Evolutionary conservation across 2,113 vertebrate species (phyloP).

Genomic region (Percopsis transmontana): DNA sequence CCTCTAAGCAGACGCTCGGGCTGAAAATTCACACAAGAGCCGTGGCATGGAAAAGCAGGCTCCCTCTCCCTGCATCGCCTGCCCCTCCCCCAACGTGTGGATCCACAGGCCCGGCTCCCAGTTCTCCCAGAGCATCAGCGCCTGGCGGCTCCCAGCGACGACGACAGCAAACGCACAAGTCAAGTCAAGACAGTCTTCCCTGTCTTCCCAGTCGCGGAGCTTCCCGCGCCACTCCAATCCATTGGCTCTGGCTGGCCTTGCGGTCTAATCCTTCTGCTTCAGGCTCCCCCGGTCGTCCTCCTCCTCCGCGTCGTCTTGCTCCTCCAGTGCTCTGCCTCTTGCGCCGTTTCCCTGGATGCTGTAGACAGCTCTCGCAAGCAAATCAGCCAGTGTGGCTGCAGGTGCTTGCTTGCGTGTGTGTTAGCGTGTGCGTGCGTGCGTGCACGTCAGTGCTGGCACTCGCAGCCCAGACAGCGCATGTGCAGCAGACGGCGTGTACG

Average conservation of each 20-base stretch:
- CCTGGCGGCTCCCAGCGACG: conserved; percentile 43
- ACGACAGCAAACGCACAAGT: conserved; percentile 41
- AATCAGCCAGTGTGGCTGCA: conserved; percentile 78
- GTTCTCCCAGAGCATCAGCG: conserved; percentile 70
- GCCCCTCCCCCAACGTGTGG: conserved; percentile 78
- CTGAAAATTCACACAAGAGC: conserved; percentile 63
- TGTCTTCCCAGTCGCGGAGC: conserved; percentile 15
- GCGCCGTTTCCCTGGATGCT: conserved; percentile 77
- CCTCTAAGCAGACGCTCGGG: conserved; percentile 55
- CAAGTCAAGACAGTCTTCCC: too few relatives aligned
- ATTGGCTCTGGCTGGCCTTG: conserved; percentile 50
- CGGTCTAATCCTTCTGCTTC: conserved; percentile 57
- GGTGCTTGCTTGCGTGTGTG: conserved; percentile 63
- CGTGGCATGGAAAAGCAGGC: conserved; percentile 73
- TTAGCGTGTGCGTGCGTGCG: conserved; percentile 42
- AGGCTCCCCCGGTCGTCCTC: conserved; percentile 29
- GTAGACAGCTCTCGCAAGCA: conserved; percentile 79
- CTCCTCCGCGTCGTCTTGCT: conserved; percentile 32
- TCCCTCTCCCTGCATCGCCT: conserved; percentile 65
- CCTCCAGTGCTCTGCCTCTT: conserved; percentile 63
- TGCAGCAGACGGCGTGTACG: conserved; percentile 72
- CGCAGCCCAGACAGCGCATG: conserved; percentile 68
- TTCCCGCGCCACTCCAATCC: conserved; percentile 53
- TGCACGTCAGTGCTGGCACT: conserved; percentile 21
- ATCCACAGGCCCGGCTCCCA: conserved; percentile 76